Evolutionary conservation across 2,888 invertebrate species (phyloP).

Genomic region (Pyrrhosoma nymphula): DNA sequence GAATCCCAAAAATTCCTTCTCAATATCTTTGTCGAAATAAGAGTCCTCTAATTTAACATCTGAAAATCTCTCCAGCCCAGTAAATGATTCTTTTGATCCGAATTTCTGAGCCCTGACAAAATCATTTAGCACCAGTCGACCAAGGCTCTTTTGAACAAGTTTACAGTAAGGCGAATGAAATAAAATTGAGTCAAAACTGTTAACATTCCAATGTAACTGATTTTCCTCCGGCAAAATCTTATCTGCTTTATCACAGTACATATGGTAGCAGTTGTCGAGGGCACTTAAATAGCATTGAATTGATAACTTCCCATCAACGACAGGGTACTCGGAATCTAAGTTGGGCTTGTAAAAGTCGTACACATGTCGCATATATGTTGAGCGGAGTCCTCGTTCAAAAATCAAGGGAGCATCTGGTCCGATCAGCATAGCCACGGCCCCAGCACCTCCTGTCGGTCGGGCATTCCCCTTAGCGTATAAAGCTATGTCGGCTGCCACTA

Average conservation of each 20-base stretch:
- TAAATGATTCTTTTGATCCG: conserved; percentile 80
- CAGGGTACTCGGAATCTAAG: conserved; percentile 95
- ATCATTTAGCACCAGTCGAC: conserved; percentile 93
- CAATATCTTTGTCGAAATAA: conserved; percentile 94
- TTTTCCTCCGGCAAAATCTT: conserved; percentile 75
- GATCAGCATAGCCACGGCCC: conserved; percentile 97
- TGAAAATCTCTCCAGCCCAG: conserved; percentile 83
- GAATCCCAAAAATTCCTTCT: conserved; percentile 90
- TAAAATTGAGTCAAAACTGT: conserved; percentile 88
- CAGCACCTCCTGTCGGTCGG: conserved; percentile 98
- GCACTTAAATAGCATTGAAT: conserved; percentile 96
- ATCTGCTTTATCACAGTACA: conserved; percentile 87
- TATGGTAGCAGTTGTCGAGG: conserved; percentile 94
- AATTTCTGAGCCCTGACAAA: conserved; percentile 83
- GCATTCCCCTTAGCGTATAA: conserved; percentile 97
- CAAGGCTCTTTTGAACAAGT: conserved; percentile 97
- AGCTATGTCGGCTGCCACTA: conserved; percentile 98
- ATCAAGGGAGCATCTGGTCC: conserved; percentile 96
- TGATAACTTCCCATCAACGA: conserved; percentile 96
- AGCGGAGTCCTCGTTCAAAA: conserved; percentile 91
- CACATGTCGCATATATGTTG: conserved; percentile 94
- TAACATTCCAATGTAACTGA: conserved; percentile 73
- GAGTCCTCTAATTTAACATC: conserved; percentile 87
- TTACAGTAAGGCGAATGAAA: conserved; percentile 99
- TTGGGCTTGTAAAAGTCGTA: conserved; percentile 99